Percentiles rank a stretch among this genome's conserved stretches.
Evolutionary conservation across 2,797 vertebrate species (phyloP).

Genomic region (Vireo griseus): DNA sequence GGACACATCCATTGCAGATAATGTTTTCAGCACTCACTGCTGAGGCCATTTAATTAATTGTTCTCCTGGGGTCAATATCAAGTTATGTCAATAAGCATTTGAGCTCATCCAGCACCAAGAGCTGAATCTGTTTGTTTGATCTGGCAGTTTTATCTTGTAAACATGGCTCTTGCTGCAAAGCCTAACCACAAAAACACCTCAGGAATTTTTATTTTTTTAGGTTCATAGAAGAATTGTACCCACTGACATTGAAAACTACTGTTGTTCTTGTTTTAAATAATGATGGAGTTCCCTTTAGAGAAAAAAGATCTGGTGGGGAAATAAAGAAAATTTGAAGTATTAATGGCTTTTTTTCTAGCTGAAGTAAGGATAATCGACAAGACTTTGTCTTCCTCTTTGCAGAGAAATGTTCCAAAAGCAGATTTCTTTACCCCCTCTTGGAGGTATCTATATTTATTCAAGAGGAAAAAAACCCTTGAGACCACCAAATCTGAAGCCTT

Average conservation of each 20-base stretch:
- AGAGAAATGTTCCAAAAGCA: background rate
- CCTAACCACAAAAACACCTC: background rate
- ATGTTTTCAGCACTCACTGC: background rate
- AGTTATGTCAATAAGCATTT: background rate
- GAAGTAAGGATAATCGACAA: background rate
- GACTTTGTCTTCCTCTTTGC: background rate
- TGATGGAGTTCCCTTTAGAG: background rate
- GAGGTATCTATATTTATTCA: background rate
- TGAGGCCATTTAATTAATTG: background rate
- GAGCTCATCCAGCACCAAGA: background rate
- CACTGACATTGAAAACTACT: background rate
- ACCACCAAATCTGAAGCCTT: background rate
- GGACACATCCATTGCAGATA: background rate
- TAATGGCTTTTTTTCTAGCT: background rate
- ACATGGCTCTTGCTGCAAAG: background rate
- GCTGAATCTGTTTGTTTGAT: background rate
- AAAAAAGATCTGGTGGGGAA: background rate
- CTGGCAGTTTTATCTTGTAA: background rate
- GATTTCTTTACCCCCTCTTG: rapidly evolving
- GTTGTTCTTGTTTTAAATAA: background rate
- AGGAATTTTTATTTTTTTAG: background rate
- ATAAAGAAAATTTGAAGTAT: background rate
- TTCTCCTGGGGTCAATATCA: background rate
- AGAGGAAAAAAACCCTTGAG: background rate
- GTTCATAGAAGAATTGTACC: background rate